These are phyloP conservation scores for Uloborus diversus DNA, from an alignment of 1,140 invertebrate genomes.

Conservation along the genomic window DNA sequence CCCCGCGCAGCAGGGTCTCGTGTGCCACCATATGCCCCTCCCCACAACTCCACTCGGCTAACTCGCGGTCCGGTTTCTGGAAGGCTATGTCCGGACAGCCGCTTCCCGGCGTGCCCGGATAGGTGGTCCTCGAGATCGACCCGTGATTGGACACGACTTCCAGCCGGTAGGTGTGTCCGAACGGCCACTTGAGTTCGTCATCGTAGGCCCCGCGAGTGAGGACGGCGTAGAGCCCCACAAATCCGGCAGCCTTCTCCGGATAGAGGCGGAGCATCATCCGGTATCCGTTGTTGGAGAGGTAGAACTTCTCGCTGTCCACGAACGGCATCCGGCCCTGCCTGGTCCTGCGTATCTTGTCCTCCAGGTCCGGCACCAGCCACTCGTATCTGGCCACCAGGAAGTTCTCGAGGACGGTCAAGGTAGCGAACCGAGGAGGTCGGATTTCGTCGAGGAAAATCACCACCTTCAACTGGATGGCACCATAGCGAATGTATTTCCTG, in stretches of 20 bases:
- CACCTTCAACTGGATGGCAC: conserved; percentile 36
- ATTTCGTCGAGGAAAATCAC: conserved; percentile 35
- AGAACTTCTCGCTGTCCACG: conserved; percentile 54
- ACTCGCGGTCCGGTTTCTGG: conserved; percentile 25
- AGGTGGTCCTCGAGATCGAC: background rate
- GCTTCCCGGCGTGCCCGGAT: background rate
- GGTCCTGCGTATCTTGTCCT: background rate
- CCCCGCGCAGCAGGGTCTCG: background rate
- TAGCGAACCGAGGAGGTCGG: conserved; percentile 33
- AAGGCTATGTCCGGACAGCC: conserved; percentile 47
- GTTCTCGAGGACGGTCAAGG: conserved; percentile 9
- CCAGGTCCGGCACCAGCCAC: conserved; percentile 27
- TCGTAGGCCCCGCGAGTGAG: conserved; percentile 31
- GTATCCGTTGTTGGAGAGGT: conserved; percentile 40
- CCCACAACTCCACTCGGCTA: conserved; percentile 54
- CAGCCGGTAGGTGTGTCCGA: conserved; percentile 12
- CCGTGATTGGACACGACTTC: background rate
- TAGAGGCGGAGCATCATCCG: conserved; percentile 50
- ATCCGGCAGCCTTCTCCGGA: conserved; percentile 14
- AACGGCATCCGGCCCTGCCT: background rate
- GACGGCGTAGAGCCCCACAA: conserved; percentile 32
- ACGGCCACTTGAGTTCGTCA: conserved; percentile 32
- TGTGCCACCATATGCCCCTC: conserved; percentile 46
- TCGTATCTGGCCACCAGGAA: conserved; percentile 16
- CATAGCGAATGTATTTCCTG: conserved; percentile 50